Evolutionary conservation across 2,888 invertebrate species (phyloP).

Genomic region (Seira musarum): DNA sequence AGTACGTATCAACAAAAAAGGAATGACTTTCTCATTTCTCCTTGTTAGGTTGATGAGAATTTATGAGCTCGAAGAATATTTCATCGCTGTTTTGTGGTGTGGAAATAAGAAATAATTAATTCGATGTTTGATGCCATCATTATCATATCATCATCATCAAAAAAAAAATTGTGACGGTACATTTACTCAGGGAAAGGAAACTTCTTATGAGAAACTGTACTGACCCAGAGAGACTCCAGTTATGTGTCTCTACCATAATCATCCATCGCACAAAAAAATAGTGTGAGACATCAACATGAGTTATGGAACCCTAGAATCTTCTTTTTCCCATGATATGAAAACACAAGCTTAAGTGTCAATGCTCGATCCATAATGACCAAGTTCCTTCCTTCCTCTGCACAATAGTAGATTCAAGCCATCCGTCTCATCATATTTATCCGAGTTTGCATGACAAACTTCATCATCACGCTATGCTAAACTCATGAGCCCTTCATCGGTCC

Average conservation of each 20-base stretch:
- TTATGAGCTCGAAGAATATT: too few relatives aligned
- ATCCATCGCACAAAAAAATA: too few relatives aligned
- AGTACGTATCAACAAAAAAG: too few relatives aligned
- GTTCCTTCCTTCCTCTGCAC: slow-evolving; percentile 50
- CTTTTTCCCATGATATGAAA: slow-evolving; percentile 48
- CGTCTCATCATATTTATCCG: slow-evolving; percentile 26
- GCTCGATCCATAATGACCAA: slow-evolving; percentile 53
- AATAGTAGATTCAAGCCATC: slow-evolving; percentile 12
- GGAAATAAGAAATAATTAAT: too few relatives aligned
- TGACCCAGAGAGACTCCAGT: too few relatives aligned
- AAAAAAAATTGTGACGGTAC: neutral
- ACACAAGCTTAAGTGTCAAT: slow-evolving; percentile 49
- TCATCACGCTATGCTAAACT: neutral
- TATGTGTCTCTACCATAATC: too few relatives aligned
- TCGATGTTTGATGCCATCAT: slow-evolving; percentile 28
- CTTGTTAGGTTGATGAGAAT: too few relatives aligned
- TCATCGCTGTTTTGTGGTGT: too few relatives aligned
- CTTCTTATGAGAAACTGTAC: slow-evolving; percentile 41
- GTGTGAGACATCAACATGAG: too few relatives aligned
- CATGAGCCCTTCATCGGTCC: too few relatives aligned
- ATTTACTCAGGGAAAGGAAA: neutral
- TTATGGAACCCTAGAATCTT: slow-evolving; percentile 34
- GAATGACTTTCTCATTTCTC: too few relatives aligned
- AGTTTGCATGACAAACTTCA: slow-evolving; percentile 40
- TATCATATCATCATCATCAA: slow-evolving; percentile 9